Base-by-base conservation (phyloP, 2,888 invertebrate genomes). In the Neria commutata region DNA sequence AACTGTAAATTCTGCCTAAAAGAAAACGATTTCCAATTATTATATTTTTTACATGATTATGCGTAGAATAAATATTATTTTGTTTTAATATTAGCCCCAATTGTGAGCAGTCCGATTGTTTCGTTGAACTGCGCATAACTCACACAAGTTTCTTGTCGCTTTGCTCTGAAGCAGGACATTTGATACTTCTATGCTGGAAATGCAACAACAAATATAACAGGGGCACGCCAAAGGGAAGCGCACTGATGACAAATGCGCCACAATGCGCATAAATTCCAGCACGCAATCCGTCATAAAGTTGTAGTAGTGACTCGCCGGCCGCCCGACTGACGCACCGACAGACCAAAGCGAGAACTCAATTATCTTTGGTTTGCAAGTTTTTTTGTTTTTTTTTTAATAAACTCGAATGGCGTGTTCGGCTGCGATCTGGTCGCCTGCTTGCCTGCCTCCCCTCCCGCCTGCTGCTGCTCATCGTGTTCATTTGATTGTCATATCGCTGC, bases 161-260 rank as follows among this genome's bases (percentile, higher is more conserved):
- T n/a, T n/a, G n/a, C n/a, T 14, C n/a, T 37, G 37, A 8, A 62
- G 62, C 62, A 71, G 70, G 73, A 72, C 62, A 71, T 73, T 69
- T 63, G 71, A 72, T 69, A 71, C 63, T 63, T 47, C 53, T 58
- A 71, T 67, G 70, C 71, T 57, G 69, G 69, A 64, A 8, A 24
- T 33, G 17, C 17, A 29, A 24, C 25, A 49, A 33, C 33, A 5
- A 49, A 1, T 4, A 40, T 19, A 40, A 40, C 40, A 40, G 19
- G 14, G 19, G 19, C 6, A 40, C 2, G 14, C 14, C 16, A 40
- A 24, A 46, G 3, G 46, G 25, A 40, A 17, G 16, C 34, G 24
- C 34, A 37, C 11, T 23, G 23, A 46, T 16, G 37, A 14, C 10
- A 6, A 37, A 37, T 37, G 10, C n/a, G n/a, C n/a, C n/a, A n/a